Conservation (phyloP, 2,113 vertebrate species). For the Leiothrix lutea region DNA sequence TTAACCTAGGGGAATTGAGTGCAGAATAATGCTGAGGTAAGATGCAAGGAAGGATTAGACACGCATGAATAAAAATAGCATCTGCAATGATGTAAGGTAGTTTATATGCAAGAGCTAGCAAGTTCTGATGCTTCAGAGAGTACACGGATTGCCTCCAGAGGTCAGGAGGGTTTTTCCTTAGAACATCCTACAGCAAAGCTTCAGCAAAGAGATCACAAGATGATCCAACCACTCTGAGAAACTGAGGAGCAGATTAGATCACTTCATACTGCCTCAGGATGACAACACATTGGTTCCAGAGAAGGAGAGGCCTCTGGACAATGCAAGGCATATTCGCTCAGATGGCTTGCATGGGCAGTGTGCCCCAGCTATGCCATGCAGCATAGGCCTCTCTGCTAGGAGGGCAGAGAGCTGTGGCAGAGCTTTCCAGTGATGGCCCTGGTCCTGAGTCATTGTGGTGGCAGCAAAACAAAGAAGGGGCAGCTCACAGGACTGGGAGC, state of each 20-base stretch:
- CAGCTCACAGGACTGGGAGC: neutral
- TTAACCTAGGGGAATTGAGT: neutral
- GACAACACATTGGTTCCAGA: neutral
- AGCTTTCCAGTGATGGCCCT: neutral
- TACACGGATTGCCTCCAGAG: neutral
- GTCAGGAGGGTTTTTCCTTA: neutral
- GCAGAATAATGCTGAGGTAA: conserved; percentile 51
- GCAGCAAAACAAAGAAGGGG: neutral
- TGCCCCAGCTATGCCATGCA: neutral
- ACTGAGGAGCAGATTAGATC: neutral
- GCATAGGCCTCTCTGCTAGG: neutral
- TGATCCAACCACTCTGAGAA: neutral
- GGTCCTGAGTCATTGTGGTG: neutral
- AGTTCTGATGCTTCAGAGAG: conserved; percentile 27
- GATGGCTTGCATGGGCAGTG: rapidly evolving
- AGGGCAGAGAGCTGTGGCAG: neutral
- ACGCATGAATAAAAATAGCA: conserved; percentile 53
- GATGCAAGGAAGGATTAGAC: conserved; percentile 44
- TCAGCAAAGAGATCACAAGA: neutral
- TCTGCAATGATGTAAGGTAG: conserved; percentile 21
- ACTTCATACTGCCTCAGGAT: neutral
- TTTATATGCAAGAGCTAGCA: conserved; percentile 40
- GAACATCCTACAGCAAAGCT: neutral
- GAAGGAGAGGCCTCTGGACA: neutral
- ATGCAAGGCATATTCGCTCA: neutral